Evolutionary conservation across 1,140 invertebrate genomes (phyloP), one percentile per base, ranked within the genome.

Genomic region (Trichonephila clavipes): DNA sequence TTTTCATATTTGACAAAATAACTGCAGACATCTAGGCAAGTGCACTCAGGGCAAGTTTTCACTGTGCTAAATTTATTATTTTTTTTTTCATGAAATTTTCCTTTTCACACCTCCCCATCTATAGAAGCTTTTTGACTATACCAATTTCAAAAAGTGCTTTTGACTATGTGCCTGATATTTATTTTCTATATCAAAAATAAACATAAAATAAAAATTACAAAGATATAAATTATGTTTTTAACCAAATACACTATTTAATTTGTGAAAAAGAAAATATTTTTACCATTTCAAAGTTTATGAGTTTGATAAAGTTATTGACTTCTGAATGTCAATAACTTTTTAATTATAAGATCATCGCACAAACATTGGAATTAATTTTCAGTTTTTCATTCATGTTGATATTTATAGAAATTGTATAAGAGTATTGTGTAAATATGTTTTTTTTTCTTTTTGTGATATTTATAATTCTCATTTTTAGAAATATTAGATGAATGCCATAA

Each of bases 401-500:
- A 77, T 34, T 19, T 40, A 69, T 24, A 14, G n/a, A 69, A 69
- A 69, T 24, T 69, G 66, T 14, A 66, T n/a, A 66, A 69, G 24
- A 62, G 61, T 62, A 62, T 62, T 69, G 66, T 69, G 66, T 69
- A 40, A 34, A n/a, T n/a, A 77, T 40, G 18, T 77, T 77, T 34
- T 1, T 28, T 24, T 72, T 28, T 40, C 72, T 18, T 77, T 77
- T 34, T 77, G 69, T 77, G 72, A 77, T 40, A 34, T 77, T 77
- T 77, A 77, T 34, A 77, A 77, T 77, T 77, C 7, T 77, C 72
- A 77, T 77, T 34, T 77, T 40, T 34, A 18, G 34, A 77, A 40
- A 28, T 24, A 28, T 34, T 61, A 61, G 72, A 34, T 62, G 21
- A 90, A 82, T 40, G 58, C n/a, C 58, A 61, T 90, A 77, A 90